A percentile compares a stretch with the other conserved stretches of the same genome.
These are phyloP conservation scores for Malurus splendens DNA, from an alignment of 2,797 vertebrate species.

Conservation along the genomic window DNA sequence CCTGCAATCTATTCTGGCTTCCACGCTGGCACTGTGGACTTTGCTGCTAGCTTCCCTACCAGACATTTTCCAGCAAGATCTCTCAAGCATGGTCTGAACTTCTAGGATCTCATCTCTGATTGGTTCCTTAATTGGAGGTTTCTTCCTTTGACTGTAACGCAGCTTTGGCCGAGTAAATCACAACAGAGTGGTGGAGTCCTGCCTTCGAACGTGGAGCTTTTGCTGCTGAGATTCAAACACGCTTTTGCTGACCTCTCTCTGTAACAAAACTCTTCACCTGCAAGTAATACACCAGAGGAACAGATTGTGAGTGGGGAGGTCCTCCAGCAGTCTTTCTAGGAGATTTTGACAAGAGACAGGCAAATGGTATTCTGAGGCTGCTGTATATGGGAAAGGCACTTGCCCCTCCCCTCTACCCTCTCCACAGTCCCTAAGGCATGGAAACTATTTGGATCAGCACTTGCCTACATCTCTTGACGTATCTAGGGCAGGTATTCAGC, in stretches of 20 bases:
- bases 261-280: not conserved
- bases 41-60: not conserved
- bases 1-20: not conserved
- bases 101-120: not conserved
- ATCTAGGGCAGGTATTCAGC: not conserved
- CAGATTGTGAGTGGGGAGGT: not conserved
- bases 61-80: not conserved
- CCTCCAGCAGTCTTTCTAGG: not conserved
- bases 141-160: not conserved
- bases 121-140: not conserved
- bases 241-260: not conserved
- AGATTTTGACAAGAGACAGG: not conserved
- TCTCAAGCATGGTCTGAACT: not conserved
- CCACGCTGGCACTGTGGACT: not conserved
- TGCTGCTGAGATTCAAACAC: not conserved
- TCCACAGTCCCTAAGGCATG: not conserved
- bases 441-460: not conserved
- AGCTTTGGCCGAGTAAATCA: not conserved
- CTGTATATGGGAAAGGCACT: not conserved
- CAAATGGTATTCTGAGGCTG: not conserved
- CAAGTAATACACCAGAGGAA: not conserved
- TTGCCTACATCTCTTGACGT: not conserved
- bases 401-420: not conserved
- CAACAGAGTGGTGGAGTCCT: not conserved
- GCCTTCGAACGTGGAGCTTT: rapidly evolving